Evolutionary conservation across 2,888 invertebrate genomes (phyloP), one percentile per base, ranked within the genome.

Genomic region (Diogma glabrata): DNA sequence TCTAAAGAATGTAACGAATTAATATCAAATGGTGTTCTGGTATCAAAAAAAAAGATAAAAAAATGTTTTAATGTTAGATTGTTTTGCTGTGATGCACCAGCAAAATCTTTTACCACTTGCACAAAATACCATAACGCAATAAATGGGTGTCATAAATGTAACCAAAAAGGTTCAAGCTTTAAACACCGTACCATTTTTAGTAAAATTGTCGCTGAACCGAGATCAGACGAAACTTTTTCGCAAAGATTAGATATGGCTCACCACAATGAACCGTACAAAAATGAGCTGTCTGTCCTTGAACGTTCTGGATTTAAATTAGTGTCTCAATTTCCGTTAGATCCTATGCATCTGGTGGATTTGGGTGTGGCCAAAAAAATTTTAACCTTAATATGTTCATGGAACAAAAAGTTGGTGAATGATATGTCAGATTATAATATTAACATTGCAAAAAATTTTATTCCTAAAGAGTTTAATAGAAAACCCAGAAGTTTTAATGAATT

Each of bases 281-380:
- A 17, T 40, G 10, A 40, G 14, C 17, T 10, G 5, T 9, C 40
- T 26, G 24, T 22, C 17, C 38, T 52, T 9, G 54, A 54, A 49
- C 30, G 20, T 7, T 24, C 36, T 28, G 51, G 49, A 19, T 24
- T 54, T 16, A 49, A 52, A 10, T 46, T 50, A 30, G 20, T 52
- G 23, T 43, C 43, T 20, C 48, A 54, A 33, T 54, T 54, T 30
- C 52, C 52, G 9, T 50, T 49, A 43, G 47, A 54, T 46, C 19
- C 48, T 14, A 38, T 53, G 17, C 53, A 53, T 45, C 45, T 51
- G 38, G 43, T 51, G 2, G 51, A 53, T 49, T 47, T 53, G 38
- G 53, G 53, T 46, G 49, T 53, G 30, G 47, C 45, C 20, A 54
- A 50, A 45, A 54, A 50, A 50, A 36, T 50, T 14, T 5, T 54